Evolutionary conservation across 2,797 vertebrate species (phyloP).

Genomic region (Paratrypauchen microcephalus): DNA sequence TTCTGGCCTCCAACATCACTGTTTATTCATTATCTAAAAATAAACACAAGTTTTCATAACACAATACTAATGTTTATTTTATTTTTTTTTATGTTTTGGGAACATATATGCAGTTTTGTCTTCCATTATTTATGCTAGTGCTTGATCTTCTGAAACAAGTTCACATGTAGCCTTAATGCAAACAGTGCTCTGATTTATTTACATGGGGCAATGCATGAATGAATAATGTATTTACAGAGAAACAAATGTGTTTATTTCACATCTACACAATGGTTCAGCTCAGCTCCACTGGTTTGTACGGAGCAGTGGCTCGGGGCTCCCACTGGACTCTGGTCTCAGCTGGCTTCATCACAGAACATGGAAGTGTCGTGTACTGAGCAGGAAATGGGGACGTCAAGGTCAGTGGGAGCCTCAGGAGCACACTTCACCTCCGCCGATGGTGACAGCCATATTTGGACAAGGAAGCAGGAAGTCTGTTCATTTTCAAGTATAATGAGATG

Average conservation of each 20-base stretch:
- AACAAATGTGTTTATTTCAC: slow-evolving; percentile 8
- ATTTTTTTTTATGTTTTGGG: neutral
- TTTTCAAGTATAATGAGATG: slow-evolving; percentile 14
- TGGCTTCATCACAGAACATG: slow-evolving; percentile 12
- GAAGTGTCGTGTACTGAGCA: neutral
- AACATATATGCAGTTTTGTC: neutral
- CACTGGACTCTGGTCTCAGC: slow-evolving; percentile 3
- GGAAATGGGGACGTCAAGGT: slow-evolving; percentile 22
- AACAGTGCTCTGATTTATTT: slow-evolving; percentile 1
- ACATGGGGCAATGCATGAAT: neutral
- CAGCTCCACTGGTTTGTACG: neutral
- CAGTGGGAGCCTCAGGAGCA: slow-evolving; percentile 16
- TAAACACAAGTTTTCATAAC: neutral
- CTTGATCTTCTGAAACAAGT: slow-evolving; percentile 3
- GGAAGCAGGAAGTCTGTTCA: slow-evolving; percentile 17
- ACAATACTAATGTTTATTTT: neutral
- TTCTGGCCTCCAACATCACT: neutral
- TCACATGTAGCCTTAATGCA: neutral
- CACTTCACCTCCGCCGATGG: slow-evolving; percentile 11
- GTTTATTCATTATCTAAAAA: neutral
- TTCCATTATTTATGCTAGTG: slow-evolving; percentile 9
- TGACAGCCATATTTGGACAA: slow-evolving; percentile 23
- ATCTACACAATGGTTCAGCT: neutral
- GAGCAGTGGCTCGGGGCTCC: neutral
- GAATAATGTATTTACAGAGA: neutral